These are phyloP conservation scores for Trypoxylon attenuatum DNA, from an alignment of 2,888 invertebrate species.

Conservation along the genomic window DNA sequence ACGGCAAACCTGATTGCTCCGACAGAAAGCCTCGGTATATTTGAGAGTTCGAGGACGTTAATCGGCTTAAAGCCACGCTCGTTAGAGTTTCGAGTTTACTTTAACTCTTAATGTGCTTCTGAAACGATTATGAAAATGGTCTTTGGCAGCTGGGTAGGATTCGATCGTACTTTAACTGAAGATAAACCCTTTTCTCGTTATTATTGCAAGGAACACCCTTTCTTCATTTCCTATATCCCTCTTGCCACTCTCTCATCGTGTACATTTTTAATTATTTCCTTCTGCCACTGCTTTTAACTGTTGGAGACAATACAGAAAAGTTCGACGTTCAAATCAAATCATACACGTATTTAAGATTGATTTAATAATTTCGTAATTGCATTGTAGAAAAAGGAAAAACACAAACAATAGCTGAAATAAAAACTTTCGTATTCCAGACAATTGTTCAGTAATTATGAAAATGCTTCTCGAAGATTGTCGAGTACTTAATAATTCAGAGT, in stretches of 20 bases:
- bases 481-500: conserved; percentile 1
- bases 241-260: conserved; percentile 7
- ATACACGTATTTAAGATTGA: too few relatives aligned
- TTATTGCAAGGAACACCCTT: conserved; percentile 1
- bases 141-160: conserved; percentile 19
- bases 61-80: conserved; percentile 48
- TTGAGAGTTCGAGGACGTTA: conserved; percentile 39
- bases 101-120: conserved; percentile 33
- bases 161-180: conserved; percentile 24
- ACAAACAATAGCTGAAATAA: too few relatives aligned
- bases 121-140: conserved; percentile 43
- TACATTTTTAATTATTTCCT: too few relatives aligned
- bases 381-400: too few relatives aligned
- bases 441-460: not conserved
- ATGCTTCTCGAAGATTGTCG: not conserved
- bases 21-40: conserved; percentile 17
- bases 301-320: too few relatives aligned
- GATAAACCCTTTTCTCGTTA: conserved; percentile 24
- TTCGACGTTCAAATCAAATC: too few relatives aligned
- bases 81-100: conserved; percentile 45
- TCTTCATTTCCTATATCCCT: not conserved
- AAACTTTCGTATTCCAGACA: too few relatives aligned
- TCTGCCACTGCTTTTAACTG: too few relatives aligned
- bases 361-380: too few relatives aligned
- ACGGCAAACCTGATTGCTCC: conserved; percentile 17